Percentiles rank a stretch among this genome's conserved stretches.
These are phyloP conservation scores for Petrocephalus zakoni DNA, from an alignment of 2,113 vertebrate species.

Conservation along the genomic window DNA sequence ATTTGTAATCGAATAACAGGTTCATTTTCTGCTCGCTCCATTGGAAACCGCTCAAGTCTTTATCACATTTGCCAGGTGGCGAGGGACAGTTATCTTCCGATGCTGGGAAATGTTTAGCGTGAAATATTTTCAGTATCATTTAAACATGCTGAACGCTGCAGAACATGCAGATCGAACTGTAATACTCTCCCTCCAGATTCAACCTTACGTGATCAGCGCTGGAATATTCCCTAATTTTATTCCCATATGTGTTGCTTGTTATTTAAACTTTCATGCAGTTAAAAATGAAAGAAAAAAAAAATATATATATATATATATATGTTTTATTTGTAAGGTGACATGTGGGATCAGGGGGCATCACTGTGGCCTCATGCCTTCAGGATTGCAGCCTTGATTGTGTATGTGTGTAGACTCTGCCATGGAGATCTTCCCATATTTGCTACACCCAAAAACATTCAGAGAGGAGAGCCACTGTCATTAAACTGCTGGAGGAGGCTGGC, in stretches of 20 bases:
- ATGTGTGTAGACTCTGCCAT: not conserved
- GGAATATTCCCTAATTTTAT: not conserved
- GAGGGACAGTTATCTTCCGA: constrained; percentile 2
- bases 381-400: not conserved
- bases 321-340: not conserved
- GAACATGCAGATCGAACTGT: not conserved
- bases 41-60: constrained; percentile 16
- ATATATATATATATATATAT: no score
- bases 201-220: not conserved
- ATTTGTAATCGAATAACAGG: constrained; percentile 22
- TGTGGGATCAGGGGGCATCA: not conserved
- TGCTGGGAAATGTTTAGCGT: constrained; percentile 7
- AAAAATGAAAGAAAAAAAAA: no score
- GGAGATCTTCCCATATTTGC: not conserved
- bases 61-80: constrained; percentile 24
- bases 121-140: constrained; percentile 11
- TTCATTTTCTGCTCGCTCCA: constrained; percentile 14
- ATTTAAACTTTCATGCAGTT: not conserved
- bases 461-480: not conserved
- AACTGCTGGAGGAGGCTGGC: not conserved
- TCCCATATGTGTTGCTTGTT: not conserved
- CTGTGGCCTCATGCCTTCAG: not conserved
- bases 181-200: not conserved
- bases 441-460: not conserved
- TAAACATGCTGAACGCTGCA: not conserved